phyloP scores from a whole-genome alignment of 2,113 vertebrate genomes.

The Ariopsis seemanni region DNA sequence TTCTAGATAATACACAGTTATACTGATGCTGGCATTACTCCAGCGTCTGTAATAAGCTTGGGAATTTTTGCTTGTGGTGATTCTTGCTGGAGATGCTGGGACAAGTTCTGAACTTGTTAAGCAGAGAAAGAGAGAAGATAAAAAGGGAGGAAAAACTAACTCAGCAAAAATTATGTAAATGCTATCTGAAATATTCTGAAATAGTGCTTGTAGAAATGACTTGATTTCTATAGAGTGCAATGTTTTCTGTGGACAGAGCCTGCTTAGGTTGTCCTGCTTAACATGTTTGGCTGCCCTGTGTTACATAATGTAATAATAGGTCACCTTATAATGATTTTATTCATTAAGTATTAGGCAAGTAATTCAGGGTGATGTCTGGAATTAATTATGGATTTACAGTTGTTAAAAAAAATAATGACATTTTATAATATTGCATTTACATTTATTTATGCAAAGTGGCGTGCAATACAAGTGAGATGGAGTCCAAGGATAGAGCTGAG shows the following conservation, averaged over 20 bases:
- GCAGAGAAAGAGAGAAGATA: conserved; percentile 26
- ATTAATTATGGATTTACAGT: neutral
- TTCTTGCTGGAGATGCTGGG: conserved; percentile 37
- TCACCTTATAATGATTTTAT: neutral
- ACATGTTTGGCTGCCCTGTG: neutral
- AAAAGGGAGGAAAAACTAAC: neutral
- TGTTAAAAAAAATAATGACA: neutral
- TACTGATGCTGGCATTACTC: conserved; percentile 43
- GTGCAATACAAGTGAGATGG: neutral
- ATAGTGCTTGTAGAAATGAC: neutral
- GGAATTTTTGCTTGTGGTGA: conserved; percentile 54
- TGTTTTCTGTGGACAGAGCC: neutral
- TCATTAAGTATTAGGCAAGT: neutral
- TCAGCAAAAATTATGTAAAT: neutral
- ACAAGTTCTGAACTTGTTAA: conserved; percentile 29
- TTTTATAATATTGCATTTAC: neutral
- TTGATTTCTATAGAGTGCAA: neutral
- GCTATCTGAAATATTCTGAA: neutral
- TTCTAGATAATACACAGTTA: conserved; percentile 43
- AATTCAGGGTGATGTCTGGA: neutral
- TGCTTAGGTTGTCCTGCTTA: neutral
- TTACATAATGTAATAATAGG: neutral
- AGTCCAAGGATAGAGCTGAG: neutral
- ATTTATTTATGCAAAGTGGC: neutral
- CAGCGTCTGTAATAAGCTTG: conserved; percentile 55